Percentiles rank a stretch among this genome's conserved stretches.
phyloP scores from a whole-genome alignment of 2,797 vertebrate species.

The Momotus momota region DNA sequence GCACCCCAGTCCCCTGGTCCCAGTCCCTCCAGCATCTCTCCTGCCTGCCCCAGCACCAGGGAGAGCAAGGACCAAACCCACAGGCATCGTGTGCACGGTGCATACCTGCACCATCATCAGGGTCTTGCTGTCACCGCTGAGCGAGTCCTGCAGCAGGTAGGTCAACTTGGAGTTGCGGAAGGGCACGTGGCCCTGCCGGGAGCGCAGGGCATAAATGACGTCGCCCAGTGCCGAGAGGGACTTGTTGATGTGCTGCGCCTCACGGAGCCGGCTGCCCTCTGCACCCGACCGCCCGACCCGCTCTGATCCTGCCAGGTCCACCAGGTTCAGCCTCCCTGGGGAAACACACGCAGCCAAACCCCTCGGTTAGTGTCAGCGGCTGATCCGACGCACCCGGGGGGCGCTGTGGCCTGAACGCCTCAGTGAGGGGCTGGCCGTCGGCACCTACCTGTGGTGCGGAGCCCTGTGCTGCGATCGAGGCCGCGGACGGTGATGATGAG shows the following conservation, averaged over 20 bases:
- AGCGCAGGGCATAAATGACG: slow-evolving; percentile 91
- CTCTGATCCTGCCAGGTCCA: slow-evolving; percentile 96
- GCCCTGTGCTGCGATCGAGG: slow-evolving; percentile 87
- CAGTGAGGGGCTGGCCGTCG: rapidly evolving
- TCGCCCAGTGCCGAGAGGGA: slow-evolving; percentile 93
- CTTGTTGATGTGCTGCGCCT: slow-evolving; percentile 97
- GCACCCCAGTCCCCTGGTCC: rapidly evolving
- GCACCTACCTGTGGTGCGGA: slow-evolving; percentile 86
- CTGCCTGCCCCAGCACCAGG: rapidly evolving
- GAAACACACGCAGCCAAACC: not conserved
- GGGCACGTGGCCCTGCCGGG: slow-evolving; percentile 90
- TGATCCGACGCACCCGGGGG: rapidly evolving
- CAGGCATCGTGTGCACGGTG: not conserved
- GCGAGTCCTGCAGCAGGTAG: slow-evolving; percentile 96
- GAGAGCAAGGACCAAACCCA: rapidly evolving
- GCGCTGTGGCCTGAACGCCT: rapidly evolving
- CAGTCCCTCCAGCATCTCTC: not conserved
- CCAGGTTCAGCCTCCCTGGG: slow-evolving; percentile 93
- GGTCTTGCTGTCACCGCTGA: slow-evolving; percentile 96
- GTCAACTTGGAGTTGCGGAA: slow-evolving; percentile 98
- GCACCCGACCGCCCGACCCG: slow-evolving; percentile 92
- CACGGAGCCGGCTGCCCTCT: slow-evolving; percentile 90
- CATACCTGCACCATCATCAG: slow-evolving; percentile 97
- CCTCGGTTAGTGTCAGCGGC: rapidly evolving
- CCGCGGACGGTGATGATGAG: slow-evolving; percentile 90